phyloP scores from a whole-genome alignment of 2,113 vertebrate genomes.

The Mus spicilegus region DNA sequence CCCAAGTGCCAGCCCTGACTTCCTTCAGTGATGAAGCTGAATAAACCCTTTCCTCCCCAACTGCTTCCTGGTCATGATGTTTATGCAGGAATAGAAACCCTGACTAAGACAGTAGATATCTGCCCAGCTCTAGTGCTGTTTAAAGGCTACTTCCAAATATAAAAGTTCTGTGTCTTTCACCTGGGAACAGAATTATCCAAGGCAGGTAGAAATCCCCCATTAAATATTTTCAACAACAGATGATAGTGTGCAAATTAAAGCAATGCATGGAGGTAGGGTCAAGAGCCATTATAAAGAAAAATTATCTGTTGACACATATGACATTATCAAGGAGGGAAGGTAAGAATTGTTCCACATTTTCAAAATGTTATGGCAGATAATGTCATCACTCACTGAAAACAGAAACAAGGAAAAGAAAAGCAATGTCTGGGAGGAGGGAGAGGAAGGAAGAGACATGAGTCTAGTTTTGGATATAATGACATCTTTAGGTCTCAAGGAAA shows the following conservation, averaged over 20 bases:
- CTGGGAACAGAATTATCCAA: too few species aligned
- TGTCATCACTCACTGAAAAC: slow-evolving; percentile 31
- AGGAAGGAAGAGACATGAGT: background rate
- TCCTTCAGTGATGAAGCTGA: too few species aligned
- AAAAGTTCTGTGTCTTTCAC: too few species aligned
- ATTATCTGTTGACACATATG: background rate
- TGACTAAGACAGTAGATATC: too few species aligned
- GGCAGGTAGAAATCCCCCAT: too few species aligned
- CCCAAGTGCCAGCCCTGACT: too few species aligned
- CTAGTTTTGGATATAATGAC: background rate
- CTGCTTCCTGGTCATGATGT: too few species aligned
- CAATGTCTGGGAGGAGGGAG: background rate
- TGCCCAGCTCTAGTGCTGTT: too few species aligned
- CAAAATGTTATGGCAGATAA: slow-evolving; percentile 12
- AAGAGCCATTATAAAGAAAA: slow-evolving; percentile 6
- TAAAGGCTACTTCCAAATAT: too few species aligned
- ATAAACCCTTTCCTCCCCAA: too few species aligned
- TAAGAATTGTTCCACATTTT: background rate
- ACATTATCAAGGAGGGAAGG: background rate
- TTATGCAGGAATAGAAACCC: too few species aligned
- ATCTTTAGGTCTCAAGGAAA: slow-evolving; percentile 23
- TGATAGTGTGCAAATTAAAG: background rate
- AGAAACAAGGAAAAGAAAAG: slow-evolving; percentile 6
- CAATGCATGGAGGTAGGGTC: background rate
- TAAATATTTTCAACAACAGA: too few species aligned